Conservation (phyloP, 2,113 vertebrate genomes). For the Sterrhoptilus dennistouni region DNA sequence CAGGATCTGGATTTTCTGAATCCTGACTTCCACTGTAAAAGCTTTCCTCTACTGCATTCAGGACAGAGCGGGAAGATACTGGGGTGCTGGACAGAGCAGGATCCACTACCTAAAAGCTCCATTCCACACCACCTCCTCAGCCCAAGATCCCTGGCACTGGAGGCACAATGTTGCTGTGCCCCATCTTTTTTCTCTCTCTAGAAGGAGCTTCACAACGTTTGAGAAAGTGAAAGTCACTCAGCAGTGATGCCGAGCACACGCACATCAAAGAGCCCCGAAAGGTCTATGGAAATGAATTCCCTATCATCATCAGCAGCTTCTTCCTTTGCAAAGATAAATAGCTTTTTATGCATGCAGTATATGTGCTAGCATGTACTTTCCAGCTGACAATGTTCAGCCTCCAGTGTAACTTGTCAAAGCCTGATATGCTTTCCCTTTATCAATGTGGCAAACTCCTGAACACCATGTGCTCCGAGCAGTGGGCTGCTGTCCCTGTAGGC, state of each 20-base stretch:
- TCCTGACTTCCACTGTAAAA: not conserved
- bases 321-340: not conserved
- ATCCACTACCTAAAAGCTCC: not conserved
- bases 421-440: constrained; percentile 43
- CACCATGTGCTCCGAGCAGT: not conserved
- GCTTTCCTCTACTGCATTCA: not conserved
- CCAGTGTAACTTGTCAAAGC: constrained; percentile 35
- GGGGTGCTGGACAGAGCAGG: not conserved
- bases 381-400: constrained; percentile 24
- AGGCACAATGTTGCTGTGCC: not conserved
- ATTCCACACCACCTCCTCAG: not conserved
- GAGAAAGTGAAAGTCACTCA: not conserved
- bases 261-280: not conserved
- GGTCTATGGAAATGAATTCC: not conserved
- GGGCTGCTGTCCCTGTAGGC: constrained; percentile 16
- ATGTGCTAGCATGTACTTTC: not conserved
- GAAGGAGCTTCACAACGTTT: not conserved
- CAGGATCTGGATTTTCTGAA: not conserved
- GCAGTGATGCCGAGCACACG: fast-evolving
- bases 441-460: constrained; percentile 31
- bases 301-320: not conserved
- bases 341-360: not conserved
- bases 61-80: not conserved
- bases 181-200: not conserved
- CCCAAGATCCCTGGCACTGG: not conserved